phyloP scores from a whole-genome alignment of 1,140 invertebrate species.

The Bursaphelenchus mucronatus region DNA sequence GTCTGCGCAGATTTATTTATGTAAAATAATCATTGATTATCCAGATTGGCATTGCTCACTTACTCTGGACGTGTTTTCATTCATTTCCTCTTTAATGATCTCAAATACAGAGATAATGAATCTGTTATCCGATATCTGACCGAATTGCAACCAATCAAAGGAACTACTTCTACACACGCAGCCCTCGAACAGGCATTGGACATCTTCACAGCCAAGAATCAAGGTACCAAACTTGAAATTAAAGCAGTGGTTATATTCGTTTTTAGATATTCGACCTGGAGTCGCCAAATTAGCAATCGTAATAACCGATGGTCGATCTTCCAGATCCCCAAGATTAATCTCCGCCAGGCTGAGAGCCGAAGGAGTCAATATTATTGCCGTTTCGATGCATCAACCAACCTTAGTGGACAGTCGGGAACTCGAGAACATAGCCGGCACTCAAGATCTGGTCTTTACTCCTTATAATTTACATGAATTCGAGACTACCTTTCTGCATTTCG shows the following conservation, averaged over 20 bases:
- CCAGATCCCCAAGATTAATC: constrained; percentile 24
- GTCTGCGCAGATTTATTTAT: constrained; percentile 6
- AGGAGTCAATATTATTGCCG: constrained; percentile 40
- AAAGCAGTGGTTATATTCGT: neutral
- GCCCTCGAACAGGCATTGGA: constrained; percentile 48
- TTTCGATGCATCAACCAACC: constrained; percentile 44
- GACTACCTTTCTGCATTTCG: constrained; percentile 52
- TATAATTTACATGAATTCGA: constrained; percentile 54
- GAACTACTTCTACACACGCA: constrained; percentile 54
- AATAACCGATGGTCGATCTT: constrained; percentile 55
- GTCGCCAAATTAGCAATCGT: constrained; percentile 52
- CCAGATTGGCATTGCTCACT: constrained; percentile 52
- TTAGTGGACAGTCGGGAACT: constrained; percentile 52
- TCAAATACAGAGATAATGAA: constrained; percentile 46
- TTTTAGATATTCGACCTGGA: constrained; percentile 42
- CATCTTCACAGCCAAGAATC: constrained; percentile 43
- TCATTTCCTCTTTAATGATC: constrained; percentile 57
- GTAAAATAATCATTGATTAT: constrained; percentile 13
- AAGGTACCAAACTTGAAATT: constrained; percentile 21
- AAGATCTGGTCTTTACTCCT: constrained; percentile 52
- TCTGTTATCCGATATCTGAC: constrained; percentile 46
- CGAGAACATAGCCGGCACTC: constrained; percentile 44
- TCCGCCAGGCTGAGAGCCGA: constrained; percentile 28
- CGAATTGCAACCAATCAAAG: constrained; percentile 53
- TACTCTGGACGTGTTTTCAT: constrained; percentile 55